Evolutionary conservation across 1,140 invertebrate species (phyloP).

Genomic region (Trachelipus rathkii): DNA sequence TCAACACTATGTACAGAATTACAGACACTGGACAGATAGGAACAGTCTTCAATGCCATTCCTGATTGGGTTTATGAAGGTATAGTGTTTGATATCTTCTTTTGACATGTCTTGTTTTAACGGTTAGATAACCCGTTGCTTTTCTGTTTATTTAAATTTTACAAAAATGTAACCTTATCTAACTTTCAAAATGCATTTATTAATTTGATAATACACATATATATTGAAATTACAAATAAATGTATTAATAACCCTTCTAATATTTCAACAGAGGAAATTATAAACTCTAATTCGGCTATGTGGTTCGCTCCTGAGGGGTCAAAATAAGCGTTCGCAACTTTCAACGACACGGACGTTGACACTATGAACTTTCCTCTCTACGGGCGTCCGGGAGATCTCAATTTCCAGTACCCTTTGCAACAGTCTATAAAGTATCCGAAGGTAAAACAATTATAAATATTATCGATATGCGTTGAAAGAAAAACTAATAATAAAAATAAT

Average conservation of each 20-base stretch:
- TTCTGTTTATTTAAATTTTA: too few relatives aligned
- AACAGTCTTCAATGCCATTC: constrained; percentile 71
- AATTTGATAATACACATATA: too few relatives aligned
- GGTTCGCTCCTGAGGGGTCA: constrained; percentile 80
- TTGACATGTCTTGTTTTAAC: too few relatives aligned
- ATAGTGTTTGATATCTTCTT: constrained; percentile 23
- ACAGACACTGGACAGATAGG: constrained; percentile 57
- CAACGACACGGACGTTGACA: constrained; percentile 64
- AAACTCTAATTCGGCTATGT: constrained; percentile 73
- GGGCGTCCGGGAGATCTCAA: constrained; percentile 49
- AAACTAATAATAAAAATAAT: too few relatives aligned
- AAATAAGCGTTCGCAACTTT: constrained; percentile 75
- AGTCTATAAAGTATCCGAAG: constrained; percentile 75
- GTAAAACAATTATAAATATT: too few relatives aligned
- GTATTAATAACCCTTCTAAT: too few relatives aligned
- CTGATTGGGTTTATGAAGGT: constrained; percentile 81
- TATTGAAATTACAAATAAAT: too few relatives aligned
- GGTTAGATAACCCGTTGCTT: too few relatives aligned
- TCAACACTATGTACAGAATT: constrained; percentile 49
- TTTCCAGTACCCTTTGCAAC: constrained; percentile 51
- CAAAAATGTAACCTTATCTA: too few relatives aligned
- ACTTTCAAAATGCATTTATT: too few relatives aligned
- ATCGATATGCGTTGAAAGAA: too few relatives aligned
- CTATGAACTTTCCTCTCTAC: constrained; percentile 53
- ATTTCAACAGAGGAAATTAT: constrained; percentile 77